These are phyloP conservation scores for Smutsia temminckii DNA, from an alignment of 2,797 vertebrate genomes.

Conservation along the genomic window DNA sequence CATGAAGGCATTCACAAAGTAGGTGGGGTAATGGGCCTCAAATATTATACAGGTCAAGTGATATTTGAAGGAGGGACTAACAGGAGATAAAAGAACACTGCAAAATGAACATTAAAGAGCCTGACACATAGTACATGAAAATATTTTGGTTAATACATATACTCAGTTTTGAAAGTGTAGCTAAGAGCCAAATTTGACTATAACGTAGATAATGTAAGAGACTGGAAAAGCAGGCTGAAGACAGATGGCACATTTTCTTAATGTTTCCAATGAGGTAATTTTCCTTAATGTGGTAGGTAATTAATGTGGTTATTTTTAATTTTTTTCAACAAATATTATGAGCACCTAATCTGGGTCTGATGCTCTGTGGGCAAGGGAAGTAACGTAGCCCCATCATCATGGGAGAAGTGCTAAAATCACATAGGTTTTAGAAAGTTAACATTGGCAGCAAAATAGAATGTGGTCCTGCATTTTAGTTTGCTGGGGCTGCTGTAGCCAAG, in stretches of 20 bases:
- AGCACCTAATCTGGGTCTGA: neutral
- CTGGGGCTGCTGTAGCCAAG: neutral
- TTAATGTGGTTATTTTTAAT: neutral
- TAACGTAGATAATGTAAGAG: neutral
- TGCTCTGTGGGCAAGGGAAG: neutral
- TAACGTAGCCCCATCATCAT: neutral
- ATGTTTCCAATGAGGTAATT: conserved; percentile 8
- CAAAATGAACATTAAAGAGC: neutral
- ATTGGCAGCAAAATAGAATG: neutral
- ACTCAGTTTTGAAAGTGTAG: neutral
- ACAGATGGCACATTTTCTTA: conserved; percentile 16
- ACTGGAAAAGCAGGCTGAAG: neutral
- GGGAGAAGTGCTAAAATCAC: neutral
- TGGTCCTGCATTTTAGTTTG: neutral
- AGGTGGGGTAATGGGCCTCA: neutral
- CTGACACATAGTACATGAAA: neutral
- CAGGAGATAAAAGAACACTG: neutral
- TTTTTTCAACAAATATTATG: neutral
- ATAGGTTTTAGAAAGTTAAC: neutral
- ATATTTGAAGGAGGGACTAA: neutral
- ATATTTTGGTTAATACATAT: neutral
- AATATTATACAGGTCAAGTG: neutral
- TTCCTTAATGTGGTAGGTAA: neutral
- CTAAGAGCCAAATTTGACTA: neutral
- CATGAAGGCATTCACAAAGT: neutral